phyloP scores from a whole-genome alignment of 2,113 vertebrate species.

The Physeter macrocephalus region DNA sequence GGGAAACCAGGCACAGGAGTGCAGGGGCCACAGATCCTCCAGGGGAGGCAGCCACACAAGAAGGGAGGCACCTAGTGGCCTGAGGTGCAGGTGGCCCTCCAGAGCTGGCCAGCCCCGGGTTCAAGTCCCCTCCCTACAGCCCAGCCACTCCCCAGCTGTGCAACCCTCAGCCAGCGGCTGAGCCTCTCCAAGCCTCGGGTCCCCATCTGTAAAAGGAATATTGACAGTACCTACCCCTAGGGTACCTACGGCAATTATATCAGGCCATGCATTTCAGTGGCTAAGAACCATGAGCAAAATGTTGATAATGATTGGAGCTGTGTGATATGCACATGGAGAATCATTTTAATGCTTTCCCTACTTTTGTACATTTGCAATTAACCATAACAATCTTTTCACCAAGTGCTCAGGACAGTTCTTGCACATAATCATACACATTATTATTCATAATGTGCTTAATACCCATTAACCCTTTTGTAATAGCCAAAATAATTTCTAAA shows the following conservation, averaged over 20 bases:
- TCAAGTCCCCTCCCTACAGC: neutral
- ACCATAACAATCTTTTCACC: neutral
- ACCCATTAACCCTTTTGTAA: neutral
- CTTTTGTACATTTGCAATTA: neutral
- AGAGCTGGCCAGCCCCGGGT: too few species aligned
- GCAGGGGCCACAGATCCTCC: neutral
- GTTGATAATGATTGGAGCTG: neutral
- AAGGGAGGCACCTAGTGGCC: neutral
- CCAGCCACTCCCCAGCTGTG: neutral
- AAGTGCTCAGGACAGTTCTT: neutral
- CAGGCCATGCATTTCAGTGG: neutral
- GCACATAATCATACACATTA: neutral
- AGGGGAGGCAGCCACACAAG: too few species aligned
- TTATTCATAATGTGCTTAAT: neutral
- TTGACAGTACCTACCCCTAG: neutral
- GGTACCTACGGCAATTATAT: neutral
- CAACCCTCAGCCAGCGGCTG: neutral
- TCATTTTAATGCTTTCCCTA: neutral
- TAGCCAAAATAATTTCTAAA: neutral
- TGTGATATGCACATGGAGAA: neutral
- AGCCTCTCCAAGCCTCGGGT: neutral
- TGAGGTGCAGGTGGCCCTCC: neutral
- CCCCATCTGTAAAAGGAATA: neutral
- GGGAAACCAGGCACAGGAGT: neutral
- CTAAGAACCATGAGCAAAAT: neutral